Conservation (phyloP, 2,113 vertebrate species). For the Etheostoma spectabile region DNA sequence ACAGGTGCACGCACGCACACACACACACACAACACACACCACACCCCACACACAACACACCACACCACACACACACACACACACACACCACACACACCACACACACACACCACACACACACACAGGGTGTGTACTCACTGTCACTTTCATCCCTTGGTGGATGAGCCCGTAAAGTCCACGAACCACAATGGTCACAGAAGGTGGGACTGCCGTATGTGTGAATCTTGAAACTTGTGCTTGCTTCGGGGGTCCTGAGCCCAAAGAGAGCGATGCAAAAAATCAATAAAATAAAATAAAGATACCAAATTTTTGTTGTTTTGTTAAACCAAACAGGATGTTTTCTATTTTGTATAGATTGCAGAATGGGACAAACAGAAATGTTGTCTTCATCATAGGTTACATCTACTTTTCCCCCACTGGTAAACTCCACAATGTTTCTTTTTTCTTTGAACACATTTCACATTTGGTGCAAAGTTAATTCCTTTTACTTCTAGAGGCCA, state of each 20-base stretch:
- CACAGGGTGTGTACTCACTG: conserved; percentile 88
- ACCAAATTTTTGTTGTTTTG: neutral
- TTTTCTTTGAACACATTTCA: no score
- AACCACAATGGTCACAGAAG: conserved; percentile 98
- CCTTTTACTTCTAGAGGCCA: neutral
- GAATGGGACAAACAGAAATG: no score
- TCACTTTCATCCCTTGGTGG: conserved; percentile 99
- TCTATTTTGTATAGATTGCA: no score
- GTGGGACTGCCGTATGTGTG: conserved; percentile 97
- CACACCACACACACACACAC: conserved; percentile 13
- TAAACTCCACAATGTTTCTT: no score
- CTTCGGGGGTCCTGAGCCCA: conserved; percentile 92
- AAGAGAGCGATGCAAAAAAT: neutral
- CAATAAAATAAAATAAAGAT: neutral
- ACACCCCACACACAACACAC: no score
- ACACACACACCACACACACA: neutral
- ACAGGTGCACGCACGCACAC: conserved; percentile 14
- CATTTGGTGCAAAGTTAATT: neutral
- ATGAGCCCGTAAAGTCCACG: conserved; percentile 95
- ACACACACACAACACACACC: conserved; percentile 1
- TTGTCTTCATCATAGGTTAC: no score
- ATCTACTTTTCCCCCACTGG: no score
- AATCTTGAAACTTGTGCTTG: conserved; percentile 99
- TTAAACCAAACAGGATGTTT: neutral
- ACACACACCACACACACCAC: no score